Evolutionary conservation across 2,888 invertebrate species (phyloP).

Genomic region (Cheiracanthium punctorium): DNA sequence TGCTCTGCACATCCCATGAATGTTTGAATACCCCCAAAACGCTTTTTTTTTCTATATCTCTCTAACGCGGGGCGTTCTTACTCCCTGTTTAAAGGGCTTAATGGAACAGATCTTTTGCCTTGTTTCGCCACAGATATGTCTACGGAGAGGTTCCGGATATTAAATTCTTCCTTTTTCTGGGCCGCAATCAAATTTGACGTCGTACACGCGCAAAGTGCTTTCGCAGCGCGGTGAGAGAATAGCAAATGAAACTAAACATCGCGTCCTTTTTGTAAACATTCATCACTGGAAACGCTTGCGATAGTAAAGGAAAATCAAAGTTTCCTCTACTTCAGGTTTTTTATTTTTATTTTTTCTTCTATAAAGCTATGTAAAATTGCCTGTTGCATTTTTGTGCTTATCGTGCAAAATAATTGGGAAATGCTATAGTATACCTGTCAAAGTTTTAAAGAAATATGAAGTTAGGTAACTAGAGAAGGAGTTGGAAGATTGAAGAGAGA

Average conservation of each 20-base stretch:
- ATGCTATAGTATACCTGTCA: too few species aligned
- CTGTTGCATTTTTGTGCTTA: too few species aligned
- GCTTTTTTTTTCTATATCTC: background rate
- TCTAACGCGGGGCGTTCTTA: background rate
- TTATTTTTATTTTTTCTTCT: too few species aligned
- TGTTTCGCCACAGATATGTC: conserved; percentile 14
- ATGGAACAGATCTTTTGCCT: conserved; percentile 14
- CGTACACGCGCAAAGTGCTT: background rate
- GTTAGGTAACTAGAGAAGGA: too few species aligned
- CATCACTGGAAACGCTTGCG: background rate
- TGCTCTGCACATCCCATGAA: conserved; percentile 28
- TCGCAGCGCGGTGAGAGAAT: background rate
- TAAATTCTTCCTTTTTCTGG: background rate
- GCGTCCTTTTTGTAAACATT: background rate
- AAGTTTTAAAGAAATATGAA: too few species aligned
- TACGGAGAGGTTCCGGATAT: background rate
- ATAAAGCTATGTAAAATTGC: too few species aligned
- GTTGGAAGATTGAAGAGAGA: too few species aligned
- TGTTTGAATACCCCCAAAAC: conserved; percentile 21
- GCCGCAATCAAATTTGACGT: background rate
- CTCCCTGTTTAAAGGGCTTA: background rate
- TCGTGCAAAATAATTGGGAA: too few species aligned
- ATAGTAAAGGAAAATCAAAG: background rate
- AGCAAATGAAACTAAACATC: background rate
- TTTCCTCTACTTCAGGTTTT: too few species aligned